These are phyloP conservation scores for Spicauda simplicius DNA, from an alignment of 2,888 invertebrate species.

Conservation along the genomic window DNA sequence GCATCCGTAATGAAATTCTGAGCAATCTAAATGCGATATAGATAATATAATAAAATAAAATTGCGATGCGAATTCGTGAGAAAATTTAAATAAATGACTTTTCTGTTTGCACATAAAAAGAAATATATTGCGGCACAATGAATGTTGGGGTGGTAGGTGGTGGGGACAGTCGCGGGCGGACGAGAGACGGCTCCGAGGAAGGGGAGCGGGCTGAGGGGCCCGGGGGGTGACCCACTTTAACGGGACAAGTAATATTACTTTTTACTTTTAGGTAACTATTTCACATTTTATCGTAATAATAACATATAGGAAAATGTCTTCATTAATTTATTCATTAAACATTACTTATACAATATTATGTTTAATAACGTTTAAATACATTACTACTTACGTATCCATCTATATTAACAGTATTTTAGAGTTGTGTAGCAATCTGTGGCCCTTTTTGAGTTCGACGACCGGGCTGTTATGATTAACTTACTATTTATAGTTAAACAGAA, in stretches of 20 bases:
- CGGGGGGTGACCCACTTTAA: constrained; percentile 84
- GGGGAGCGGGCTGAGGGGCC: constrained; percentile 48
- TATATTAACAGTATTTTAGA: background rate
- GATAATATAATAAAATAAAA: constrained; percentile 85
- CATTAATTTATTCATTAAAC: no score
- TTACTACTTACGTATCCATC: background rate
- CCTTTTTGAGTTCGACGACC: constrained; percentile 12
- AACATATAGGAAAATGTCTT: constrained; percentile 51
- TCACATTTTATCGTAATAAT: constrained; percentile 82
- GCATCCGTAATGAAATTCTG: constrained; percentile 60
- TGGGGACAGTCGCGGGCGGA: constrained; percentile 73
- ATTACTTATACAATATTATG: no score
- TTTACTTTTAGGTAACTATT: constrained; percentile 85
- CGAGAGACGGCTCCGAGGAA: constrained; percentile 64
- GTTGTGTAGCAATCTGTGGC: background rate
- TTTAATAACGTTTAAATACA: no score
- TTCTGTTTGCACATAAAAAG: constrained; percentile 86
- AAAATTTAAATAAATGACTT: constrained; percentile 85
- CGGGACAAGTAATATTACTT: constrained; percentile 85
- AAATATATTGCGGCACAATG: constrained; percentile 86
- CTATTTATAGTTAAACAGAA: no score
- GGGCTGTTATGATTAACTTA: constrained; percentile 3
- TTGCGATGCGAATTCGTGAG: constrained; percentile 85
- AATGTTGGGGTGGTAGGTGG: constrained; percentile 78
- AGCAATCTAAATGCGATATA: constrained; percentile 80